Conservation (phyloP, 2,113 vertebrate species). For the Ailurus styani region DNA sequence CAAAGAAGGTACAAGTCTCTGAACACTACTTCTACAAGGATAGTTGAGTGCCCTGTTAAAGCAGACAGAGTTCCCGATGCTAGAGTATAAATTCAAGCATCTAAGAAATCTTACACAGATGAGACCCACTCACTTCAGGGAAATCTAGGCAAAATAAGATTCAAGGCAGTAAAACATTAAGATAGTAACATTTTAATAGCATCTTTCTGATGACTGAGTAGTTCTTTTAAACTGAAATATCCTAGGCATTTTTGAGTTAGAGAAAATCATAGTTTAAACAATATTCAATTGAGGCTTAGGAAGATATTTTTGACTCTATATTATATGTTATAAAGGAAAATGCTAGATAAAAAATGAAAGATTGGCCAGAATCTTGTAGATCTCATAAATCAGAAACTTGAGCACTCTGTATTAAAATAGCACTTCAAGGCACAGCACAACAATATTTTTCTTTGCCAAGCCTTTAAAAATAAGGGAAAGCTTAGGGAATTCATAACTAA, state of each 20-base stretch:
- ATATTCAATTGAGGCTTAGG: neutral
- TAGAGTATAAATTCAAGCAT: constrained; percentile 42
- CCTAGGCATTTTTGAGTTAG: constrained; percentile 16
- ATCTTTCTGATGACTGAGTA: constrained; percentile 8
- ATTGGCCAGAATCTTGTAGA: neutral
- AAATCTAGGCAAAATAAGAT: constrained; percentile 61
- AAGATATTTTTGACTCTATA: constrained; percentile 40
- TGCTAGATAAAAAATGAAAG: constrained; percentile 19
- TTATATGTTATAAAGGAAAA: constrained; percentile 34
- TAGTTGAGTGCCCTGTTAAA: constrained; percentile 55
- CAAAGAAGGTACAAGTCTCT: constrained; percentile 38
- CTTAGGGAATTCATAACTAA: neutral
- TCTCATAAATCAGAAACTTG: constrained; percentile 23
- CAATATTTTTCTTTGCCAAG: constrained; percentile 9
- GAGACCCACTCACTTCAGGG: constrained; percentile 21
- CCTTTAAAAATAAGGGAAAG: neutral
- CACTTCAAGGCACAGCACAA: neutral
- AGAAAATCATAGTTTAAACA: constrained; percentile 22
- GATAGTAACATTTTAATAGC: constrained; percentile 45
- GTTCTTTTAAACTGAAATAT: constrained; percentile 31
- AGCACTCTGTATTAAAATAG: neutral
- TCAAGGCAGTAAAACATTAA: constrained; percentile 45
- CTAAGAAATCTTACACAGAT: constrained; percentile 45
- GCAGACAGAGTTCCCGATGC: constrained; percentile 24
- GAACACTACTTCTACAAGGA: constrained; percentile 15